Evolutionary conservation across 92 coral and sea anemone genomes (phyloP), one percentile per base, ranked within the genome.

Genomic region (Zoanthus sociatus): DNA sequence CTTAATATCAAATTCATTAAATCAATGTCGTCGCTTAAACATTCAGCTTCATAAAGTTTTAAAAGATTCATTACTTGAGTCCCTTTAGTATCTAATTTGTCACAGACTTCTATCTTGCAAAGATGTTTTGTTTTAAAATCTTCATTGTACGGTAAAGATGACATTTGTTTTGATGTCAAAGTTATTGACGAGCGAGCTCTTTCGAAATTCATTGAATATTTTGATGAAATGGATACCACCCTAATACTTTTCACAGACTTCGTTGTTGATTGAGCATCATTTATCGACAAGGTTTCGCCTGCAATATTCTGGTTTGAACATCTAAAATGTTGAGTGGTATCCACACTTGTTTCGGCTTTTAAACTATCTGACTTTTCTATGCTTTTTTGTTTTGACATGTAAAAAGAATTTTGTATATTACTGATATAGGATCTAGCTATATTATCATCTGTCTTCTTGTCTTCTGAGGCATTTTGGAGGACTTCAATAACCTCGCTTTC

Each of bases 1-100:
- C 20, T 81, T 68, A 81, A 20, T 31, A 81, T 81, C n/a, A 81
- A 21, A 37, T 45, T 81, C 16, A 81, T 64, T 3, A 81, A 12
- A 1, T 81, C 85, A 2, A 66, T 66, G 45, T 81, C 85, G 21
- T 81, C 85, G 12, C 70, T 26, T 51, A 81, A 6, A 13, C 44
- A 81, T 26, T 81, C 85, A 0, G 18, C 31, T 44, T 11, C 4
- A 66, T 16, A 73, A 33, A 64, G 21, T 45, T 81, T 61, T 32
- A 81, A 9, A 53, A 81, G 63, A 15, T 81, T 63, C 46, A 67
- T 45, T 1, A 81, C 13, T 12, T 18, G 18, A 8, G 58, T 1
- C 30, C 67, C 63, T 67, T 81, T 81, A 11, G 18, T 67, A 42
- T 67, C 9, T 13, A 81, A 46, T 67, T 81, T 74, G 12, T 53